phyloP scores from a whole-genome alignment of 2,888 invertebrate genomes.

The Tetanocera ferruginea region DNA sequence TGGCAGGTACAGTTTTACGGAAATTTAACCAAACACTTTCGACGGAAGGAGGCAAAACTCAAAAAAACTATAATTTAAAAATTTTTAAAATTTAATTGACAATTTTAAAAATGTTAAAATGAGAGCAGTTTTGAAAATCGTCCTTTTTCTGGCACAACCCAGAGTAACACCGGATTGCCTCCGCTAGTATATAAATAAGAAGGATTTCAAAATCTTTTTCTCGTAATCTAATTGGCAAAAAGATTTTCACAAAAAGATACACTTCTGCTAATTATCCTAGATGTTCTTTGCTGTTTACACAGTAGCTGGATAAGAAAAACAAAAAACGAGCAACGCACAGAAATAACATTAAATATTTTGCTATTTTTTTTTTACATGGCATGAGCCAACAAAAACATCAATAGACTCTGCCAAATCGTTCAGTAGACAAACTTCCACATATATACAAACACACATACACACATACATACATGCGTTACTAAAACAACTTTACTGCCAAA shows the following conservation, averaged over 20 bases:
- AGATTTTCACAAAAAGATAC: not conserved
- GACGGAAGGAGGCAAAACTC: too few relatives aligned
- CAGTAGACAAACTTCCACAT: not conserved
- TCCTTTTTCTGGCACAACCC: too few relatives aligned
- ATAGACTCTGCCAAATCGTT: not conserved
- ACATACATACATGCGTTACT: not conserved
- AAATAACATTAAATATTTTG: slow-evolving; percentile 7
- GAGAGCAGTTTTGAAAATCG: too few relatives aligned
- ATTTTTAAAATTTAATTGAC: too few relatives aligned
- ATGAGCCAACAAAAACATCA: slow-evolving; percentile 21
- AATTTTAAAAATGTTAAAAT: too few relatives aligned
- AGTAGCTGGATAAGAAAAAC: slow-evolving; percentile 1
- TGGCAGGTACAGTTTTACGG: too few relatives aligned
- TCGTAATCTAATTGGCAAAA: too few relatives aligned
- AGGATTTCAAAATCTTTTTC: too few relatives aligned
- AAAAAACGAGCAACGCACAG: slow-evolving; percentile 1
- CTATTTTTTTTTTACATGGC: not conserved
- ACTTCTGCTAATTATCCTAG: slow-evolving; percentile 25
- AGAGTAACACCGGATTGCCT: too few relatives aligned
- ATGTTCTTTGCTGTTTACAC: not conserved
- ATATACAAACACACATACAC: slow-evolving; percentile 2
- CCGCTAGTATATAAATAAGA: too few relatives aligned
- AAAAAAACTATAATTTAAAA: too few relatives aligned
- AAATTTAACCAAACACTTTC: too few relatives aligned
- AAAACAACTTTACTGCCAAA: not conserved